Evolutionary conservation across 2,113 vertebrate species (phyloP).

Genomic region (Orycteropus afer): DNA sequence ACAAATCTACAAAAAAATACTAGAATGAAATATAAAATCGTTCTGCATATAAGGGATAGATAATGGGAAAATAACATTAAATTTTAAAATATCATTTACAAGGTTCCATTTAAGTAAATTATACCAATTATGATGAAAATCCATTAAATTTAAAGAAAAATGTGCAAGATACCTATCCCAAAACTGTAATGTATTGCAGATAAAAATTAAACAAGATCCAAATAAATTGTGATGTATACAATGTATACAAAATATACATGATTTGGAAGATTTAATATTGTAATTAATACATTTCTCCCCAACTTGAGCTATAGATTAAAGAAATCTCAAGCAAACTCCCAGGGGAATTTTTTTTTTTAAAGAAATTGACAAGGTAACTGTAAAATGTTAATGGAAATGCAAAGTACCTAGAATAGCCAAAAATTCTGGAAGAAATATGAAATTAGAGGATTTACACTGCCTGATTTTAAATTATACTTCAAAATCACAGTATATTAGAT

Average conservation of each 20-base stretch:
- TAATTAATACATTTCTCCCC: neutral
- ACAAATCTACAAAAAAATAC: neutral
- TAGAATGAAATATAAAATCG: neutral
- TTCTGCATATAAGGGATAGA: neutral
- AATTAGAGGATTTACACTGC: neutral
- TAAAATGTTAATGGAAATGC: neutral
- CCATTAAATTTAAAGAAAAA: neutral
- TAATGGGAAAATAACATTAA: neutral
- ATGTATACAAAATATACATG: no score
- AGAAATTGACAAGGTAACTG: neutral
- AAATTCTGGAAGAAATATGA: neutral
- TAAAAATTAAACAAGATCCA: neutral
- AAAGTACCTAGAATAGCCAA: neutral
- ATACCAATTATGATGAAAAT: neutral
- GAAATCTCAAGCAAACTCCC: neutral
- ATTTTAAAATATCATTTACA: no score
- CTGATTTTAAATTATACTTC: neutral
- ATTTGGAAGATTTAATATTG: neutral
- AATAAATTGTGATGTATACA: neutral
- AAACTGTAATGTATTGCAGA: neutral
- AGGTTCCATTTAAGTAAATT: neutral
- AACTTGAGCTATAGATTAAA: neutral
- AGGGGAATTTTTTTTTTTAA: neutral
- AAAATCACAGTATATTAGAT: neutral
- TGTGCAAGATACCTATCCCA: neutral